Base-by-base conservation (phyloP, 1,140 invertebrate genomes). In the Orius laevigatus region DNA sequence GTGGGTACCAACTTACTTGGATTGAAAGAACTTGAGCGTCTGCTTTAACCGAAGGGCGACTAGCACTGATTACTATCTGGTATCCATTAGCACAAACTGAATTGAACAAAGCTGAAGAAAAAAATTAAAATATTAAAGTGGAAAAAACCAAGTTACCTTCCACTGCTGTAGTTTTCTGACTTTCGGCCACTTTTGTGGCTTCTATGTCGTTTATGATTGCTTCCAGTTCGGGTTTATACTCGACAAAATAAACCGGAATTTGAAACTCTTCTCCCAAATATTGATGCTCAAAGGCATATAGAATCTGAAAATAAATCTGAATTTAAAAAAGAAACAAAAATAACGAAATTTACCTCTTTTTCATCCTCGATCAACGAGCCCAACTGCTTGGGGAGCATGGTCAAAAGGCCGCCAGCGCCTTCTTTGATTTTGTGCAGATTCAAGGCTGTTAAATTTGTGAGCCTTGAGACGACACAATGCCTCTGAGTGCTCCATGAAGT, bases 61-160 rank as follows among this genome's bases (percentile, higher is more conserved):
- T 72, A 43, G 81, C 72, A 56, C 72, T 70, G 11, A 88, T 73
- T 38, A 85, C 79, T 52, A 91, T 73, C 67, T 92, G 87, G 62
- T 88, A 90, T 20, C 90, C 89, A 74, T 90, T 93, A 5, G 87
- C 87, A n/a, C 84, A 83, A 25, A 93, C 77, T 16, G 84, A 79
- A 58, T 81, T 79, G 44, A 92, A 65, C 59, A 95, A 68, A 11
- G 85, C 84, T 75, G 56, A 49, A 63, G 62, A 46, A 56, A 46
- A 48, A 55, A 58, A 54, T 50, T 39, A 54, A 50, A 42, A 39
- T 25, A 34, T 35, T 33, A 19, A n/a, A 31, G 14, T 14, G 33
- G 18, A 39, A 46, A 16, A 36, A 9, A 52, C 8, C 12, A 12
- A 40, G 12, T 42, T 56, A 70, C 69, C 68, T 62, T 84, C 77